phyloP scores from a whole-genome alignment of 2,113 vertebrate genomes.

The Tiliqua scincoides region DNA sequence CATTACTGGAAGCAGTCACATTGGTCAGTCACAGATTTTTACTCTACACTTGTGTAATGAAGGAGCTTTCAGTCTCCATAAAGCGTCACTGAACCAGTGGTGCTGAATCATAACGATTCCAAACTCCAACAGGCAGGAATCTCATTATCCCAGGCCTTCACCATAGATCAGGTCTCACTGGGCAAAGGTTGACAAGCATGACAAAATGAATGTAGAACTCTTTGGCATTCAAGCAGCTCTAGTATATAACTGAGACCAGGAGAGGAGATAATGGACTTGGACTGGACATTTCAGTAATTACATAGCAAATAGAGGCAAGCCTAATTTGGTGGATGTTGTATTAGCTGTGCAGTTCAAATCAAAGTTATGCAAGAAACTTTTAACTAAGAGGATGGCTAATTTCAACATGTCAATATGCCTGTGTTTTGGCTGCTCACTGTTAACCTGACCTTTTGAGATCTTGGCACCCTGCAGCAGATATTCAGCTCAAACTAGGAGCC shows the following conservation, averaged over 20 bases:
- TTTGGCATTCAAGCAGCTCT: slow-evolving; percentile 8
- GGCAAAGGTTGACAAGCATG: slow-evolving; percentile 18
- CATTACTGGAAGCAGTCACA: background rate
- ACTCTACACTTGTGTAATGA: slow-evolving; percentile 43
- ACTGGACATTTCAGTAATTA: slow-evolving; percentile 16
- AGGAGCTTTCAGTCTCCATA: slow-evolving; percentile 31
- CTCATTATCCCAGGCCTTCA: background rate
- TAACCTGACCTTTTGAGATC: background rate
- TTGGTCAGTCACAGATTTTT: slow-evolving; percentile 32
- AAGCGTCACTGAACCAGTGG: slow-evolving; percentile 34
- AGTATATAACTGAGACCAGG: background rate
- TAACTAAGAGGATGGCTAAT: background rate
- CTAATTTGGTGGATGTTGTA: background rate
- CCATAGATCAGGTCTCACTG: slow-evolving; percentile 12
- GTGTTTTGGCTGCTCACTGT: background rate
- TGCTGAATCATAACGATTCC: slow-evolving; percentile 42
- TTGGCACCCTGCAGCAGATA: background rate
- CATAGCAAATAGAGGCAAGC: slow-evolving; percentile 10
- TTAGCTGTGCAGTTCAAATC: background rate
- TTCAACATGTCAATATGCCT: background rate
- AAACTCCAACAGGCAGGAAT: slow-evolving; percentile 19
- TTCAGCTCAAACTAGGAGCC: background rate
- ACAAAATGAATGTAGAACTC: slow-evolving; percentile 6
- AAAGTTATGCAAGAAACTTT: slow-evolving; percentile 13
- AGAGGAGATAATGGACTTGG: slow-evolving; percentile 8